phyloP scores from a whole-genome alignment of 2,113 vertebrate species.

The Kryptolebias marmoratus region DNA sequence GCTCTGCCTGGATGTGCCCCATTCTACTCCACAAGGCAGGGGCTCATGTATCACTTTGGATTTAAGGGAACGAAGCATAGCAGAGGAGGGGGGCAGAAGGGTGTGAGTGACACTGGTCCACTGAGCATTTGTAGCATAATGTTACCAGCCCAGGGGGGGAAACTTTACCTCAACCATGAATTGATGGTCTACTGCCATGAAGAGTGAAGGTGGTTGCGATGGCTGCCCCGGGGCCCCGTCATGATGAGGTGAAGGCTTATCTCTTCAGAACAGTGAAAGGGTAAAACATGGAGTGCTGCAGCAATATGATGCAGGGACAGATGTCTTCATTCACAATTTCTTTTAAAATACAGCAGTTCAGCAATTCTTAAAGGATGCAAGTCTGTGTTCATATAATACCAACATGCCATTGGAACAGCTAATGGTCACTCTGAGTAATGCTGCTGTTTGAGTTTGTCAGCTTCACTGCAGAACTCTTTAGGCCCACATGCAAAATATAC shows the following conservation, averaged over 20 bases:
- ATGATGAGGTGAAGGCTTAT: constrained; percentile 69
- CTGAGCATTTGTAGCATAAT: constrained; percentile 74
- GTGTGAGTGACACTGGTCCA: constrained; percentile 71
- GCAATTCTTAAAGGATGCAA: not conserved
- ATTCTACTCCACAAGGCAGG: constrained; percentile 68
- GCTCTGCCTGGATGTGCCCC: constrained; percentile 59
- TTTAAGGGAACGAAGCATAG: constrained; percentile 68
- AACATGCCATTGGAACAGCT: not conserved
- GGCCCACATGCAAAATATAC: not conserved
- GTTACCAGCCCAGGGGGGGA: constrained; percentile 63
- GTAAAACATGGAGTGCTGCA: constrained; percentile 50
- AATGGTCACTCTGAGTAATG: not conserved
- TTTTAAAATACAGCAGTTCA: constrained; percentile 10
- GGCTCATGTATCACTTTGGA: constrained; percentile 75
- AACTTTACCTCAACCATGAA: constrained; percentile 75
- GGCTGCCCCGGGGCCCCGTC: constrained; percentile 44
- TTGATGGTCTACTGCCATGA: constrained; percentile 72
- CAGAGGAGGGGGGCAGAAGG: constrained; percentile 61
- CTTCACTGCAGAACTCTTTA: not conserved
- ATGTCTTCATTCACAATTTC: constrained; percentile 39
- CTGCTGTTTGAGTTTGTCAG: not conserved
- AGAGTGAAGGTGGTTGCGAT: constrained; percentile 57
- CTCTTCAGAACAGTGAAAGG: constrained; percentile 57
- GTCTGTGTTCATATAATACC: not conserved
- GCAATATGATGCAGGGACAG: constrained; percentile 11